Evolutionary conservation across 2,888 invertebrate species (phyloP).

Genomic region (Acanthosoma haemorrhoidale): DNA sequence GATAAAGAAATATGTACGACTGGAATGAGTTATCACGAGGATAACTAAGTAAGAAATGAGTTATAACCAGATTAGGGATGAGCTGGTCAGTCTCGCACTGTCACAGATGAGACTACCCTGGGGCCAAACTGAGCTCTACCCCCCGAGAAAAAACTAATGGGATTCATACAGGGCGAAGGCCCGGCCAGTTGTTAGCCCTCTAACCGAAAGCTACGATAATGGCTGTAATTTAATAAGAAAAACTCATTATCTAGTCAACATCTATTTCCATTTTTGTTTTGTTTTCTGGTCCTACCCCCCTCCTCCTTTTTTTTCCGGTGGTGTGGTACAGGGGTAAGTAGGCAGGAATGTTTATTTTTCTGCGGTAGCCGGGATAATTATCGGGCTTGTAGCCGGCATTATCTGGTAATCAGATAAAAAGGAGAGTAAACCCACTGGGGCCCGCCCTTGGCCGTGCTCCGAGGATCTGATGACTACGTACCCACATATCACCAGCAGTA

Average conservation of each 20-base stretch:
- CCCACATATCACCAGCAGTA: no score
- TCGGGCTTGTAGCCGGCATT: not conserved
- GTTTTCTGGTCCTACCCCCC: not conserved
- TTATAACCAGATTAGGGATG: not conserved
- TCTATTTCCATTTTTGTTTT: not conserved
- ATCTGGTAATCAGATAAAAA: not conserved
- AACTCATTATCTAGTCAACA: slow-evolving; percentile 21
- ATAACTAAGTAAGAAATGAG: slow-evolving; percentile 10
- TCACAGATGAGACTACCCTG: no score
- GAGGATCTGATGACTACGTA: not conserved
- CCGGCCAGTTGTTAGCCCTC: slow-evolving; percentile 11
- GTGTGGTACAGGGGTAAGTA: no score
- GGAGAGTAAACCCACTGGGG: no score
- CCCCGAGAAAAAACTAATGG: slow-evolving; percentile 12
- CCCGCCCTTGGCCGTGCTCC: no score
- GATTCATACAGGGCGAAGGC: slow-evolving; percentile 8
- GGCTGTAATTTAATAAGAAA: slow-evolving; percentile 20
- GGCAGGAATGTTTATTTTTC: not conserved
- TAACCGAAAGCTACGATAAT: not conserved
- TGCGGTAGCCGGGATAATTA: not conserved
- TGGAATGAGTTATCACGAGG: no score
- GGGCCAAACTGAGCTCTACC: slow-evolving; percentile 9
- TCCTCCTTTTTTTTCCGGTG: no score
- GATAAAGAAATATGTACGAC: no score
- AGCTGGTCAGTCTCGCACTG: not conserved